phyloP scores from a whole-genome alignment of 1,140 invertebrate genomes.

The Drosophila lacertosa region DNA sequence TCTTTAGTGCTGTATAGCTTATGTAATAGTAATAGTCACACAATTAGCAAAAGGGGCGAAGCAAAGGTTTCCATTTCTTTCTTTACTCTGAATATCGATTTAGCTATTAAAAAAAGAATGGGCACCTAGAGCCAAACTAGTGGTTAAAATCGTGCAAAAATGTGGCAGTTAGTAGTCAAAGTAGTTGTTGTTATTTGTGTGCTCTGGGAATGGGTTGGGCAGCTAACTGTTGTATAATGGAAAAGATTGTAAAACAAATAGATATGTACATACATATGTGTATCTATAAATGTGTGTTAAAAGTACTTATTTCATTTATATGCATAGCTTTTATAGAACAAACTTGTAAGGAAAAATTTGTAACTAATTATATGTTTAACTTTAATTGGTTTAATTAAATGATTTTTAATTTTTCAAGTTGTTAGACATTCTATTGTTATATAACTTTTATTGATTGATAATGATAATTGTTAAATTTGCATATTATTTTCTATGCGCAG shows the following conservation, averaged over 20 bases:
- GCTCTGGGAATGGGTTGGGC: neutral
- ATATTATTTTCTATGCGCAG: neutral
- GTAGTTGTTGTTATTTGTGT: conserved; percentile 2
- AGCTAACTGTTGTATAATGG: conserved; percentile 26
- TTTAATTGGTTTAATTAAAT: neutral
- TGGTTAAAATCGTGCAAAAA: conserved; percentile 31
- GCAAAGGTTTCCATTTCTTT: conserved; percentile 7
- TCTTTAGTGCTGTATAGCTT: conserved; percentile 3
- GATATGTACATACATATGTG: too few relatives aligned
- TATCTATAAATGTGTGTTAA: too few relatives aligned
- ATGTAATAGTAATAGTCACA: conserved; percentile 37
- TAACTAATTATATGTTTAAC: neutral
- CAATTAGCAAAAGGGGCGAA: conserved; percentile 21
- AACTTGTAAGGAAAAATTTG: neutral
- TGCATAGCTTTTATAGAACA: too few relatives aligned
- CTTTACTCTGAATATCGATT: conserved; percentile 56
- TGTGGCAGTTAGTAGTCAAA: conserved; percentile 4
- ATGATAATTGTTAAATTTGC: neutral
- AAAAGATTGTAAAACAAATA: neutral
- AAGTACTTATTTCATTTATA: neutral
- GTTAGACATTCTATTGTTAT: conserved; percentile 16
- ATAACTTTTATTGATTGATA: neutral
- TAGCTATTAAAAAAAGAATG: conserved; percentile 63
- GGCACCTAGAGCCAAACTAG: conserved; percentile 9
- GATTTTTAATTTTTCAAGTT: neutral